Percentiles rank a stretch among this genome's conserved stretches.
phyloP scores from a whole-genome alignment of 2,113 vertebrate genomes.

The Chelonoidis abingdonii region DNA sequence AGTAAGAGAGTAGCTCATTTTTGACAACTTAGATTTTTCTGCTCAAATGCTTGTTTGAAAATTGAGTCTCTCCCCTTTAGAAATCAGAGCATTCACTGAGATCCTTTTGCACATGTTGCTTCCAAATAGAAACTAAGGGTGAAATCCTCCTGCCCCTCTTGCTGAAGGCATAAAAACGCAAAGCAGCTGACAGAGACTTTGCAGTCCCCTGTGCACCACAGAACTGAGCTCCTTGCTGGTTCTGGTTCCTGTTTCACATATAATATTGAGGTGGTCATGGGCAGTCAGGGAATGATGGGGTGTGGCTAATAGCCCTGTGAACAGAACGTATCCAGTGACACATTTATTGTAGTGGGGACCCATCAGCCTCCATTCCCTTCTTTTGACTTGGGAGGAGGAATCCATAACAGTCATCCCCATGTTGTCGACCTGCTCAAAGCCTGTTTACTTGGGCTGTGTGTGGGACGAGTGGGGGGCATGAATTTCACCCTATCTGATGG shows the following conservation, averaged over 20 bases:
- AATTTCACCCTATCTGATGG: neutral
- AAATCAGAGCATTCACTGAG: constrained; percentile 2
- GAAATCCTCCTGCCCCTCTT: neutral
- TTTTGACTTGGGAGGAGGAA: neutral
- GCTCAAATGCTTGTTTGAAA: neutral
- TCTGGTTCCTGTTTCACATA: neutral
- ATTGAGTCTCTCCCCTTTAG: constrained; percentile 31
- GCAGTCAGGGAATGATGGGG: neutral
- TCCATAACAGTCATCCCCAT: neutral
- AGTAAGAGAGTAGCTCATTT: constrained; percentile 27
- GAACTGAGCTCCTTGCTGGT: neutral
- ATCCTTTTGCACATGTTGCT: neutral
- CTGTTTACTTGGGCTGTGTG: neutral
- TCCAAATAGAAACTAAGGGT: constrained; percentile 39
- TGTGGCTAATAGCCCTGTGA: neutral
- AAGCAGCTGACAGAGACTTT: neutral
- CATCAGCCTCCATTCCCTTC: neutral
- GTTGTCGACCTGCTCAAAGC: neutral
- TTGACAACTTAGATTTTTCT: constrained; percentile 5
- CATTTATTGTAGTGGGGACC: neutral
- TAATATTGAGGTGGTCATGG: neutral
- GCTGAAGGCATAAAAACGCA: neutral
- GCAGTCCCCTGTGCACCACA: neutral
- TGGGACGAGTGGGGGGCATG: neutral
- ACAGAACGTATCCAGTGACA: neutral